Evolutionary conservation across 2,888 invertebrate species (phyloP).

Genomic region (Lordiphosa andalusiaca): DNA sequence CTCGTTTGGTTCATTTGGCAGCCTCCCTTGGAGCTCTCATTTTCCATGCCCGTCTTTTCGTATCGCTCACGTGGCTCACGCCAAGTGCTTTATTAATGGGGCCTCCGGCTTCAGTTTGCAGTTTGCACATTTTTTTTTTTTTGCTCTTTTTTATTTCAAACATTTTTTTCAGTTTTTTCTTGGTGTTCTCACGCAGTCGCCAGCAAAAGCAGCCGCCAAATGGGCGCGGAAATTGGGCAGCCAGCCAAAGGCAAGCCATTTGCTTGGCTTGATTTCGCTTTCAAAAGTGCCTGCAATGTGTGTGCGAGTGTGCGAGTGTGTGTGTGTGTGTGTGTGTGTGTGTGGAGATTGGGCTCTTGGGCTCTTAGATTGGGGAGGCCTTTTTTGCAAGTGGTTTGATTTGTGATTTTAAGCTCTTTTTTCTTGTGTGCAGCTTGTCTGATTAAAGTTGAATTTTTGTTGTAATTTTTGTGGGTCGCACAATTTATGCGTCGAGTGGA

Average conservation of each 20-base stretch:
- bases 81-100: slow-evolving; percentile 43
- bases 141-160: slow-evolving; percentile 5
- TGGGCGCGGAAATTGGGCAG: slow-evolving; percentile 70
- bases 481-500: slow-evolving; percentile 69
- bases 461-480: slow-evolving; percentile 62
- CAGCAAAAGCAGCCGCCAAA: slow-evolving; percentile 43
- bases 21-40: slow-evolving; percentile 4
- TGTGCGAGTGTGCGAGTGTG: no score
- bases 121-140: neutral
- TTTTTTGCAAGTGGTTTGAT: slow-evolving; percentile 23
- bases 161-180: slow-evolving; percentile 16
- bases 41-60: neutral
- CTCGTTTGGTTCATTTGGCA: neutral
- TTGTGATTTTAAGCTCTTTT: slow-evolving; percentile 9
- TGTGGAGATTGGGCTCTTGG: slow-evolving; percentile 1
- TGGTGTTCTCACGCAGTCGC: slow-evolving; percentile 58
- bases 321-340: neutral
- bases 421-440: neutral
- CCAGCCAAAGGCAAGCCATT: slow-evolving; percentile 31
- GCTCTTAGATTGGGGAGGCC: slow-evolving; percentile 9
- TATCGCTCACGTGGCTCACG: slow-evolving; percentile 28
- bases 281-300: neutral
- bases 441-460: slow-evolving; percentile 28
- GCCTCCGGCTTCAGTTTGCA: slow-evolving; percentile 6
- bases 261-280: slow-evolving; percentile 4